Base-by-base conservation (phyloP, 2,888 invertebrate genomes). In the Adela reaumurella region DNA sequence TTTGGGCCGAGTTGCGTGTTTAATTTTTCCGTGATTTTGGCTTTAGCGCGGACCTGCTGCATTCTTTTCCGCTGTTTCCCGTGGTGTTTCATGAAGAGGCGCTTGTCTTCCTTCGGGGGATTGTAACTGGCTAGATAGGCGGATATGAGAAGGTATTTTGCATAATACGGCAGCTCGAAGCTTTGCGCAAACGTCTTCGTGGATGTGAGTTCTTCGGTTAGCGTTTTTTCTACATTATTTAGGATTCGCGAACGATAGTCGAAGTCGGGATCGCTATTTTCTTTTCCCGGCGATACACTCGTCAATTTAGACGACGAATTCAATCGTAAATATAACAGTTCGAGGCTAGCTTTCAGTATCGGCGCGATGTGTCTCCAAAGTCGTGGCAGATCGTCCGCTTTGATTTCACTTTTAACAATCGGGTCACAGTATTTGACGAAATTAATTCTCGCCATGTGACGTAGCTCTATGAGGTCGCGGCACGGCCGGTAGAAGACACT, bases 81-180 rank as follows among this genome's bases (percentile, higher is more conserved):
- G 56, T 87, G 87, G 57, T 86, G 70, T 70, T 94, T 94, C 67
- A 92, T 84, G 65, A 94, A 96, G 44, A 96, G 74, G 45, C 90
- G 77, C 61, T 90, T 92, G 64, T 97, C 97, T 56, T 91, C 88
- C 57, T 90, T 92, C 0, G 90, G 85, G 1, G 95, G 92, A 68
- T 96, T 96, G 65, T 95, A 92, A 28, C 96, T 96, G 0, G 96
- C 96, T 52, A 97, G 74, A 64, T 92, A 97, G 1, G 94, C 90
- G 6, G 96, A 93, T 19, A 97, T 90, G 2, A 97, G 74, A 29
- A 97, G 78, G 65, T 85, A 95, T 68, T 96, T 96, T 0, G 93
- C 90, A 68, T 93, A 95, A 63, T 86, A 94, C 0, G 96, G 96
- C 3, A 97, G 63, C 60, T 92, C 91, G 28, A 92, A 81, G 47